Evolutionary conservation across 2,797 vertebrate species (phyloP), one percentile per base, ranked within the genome.

Genomic region (Oryzias dopingdopingensis): DNA sequence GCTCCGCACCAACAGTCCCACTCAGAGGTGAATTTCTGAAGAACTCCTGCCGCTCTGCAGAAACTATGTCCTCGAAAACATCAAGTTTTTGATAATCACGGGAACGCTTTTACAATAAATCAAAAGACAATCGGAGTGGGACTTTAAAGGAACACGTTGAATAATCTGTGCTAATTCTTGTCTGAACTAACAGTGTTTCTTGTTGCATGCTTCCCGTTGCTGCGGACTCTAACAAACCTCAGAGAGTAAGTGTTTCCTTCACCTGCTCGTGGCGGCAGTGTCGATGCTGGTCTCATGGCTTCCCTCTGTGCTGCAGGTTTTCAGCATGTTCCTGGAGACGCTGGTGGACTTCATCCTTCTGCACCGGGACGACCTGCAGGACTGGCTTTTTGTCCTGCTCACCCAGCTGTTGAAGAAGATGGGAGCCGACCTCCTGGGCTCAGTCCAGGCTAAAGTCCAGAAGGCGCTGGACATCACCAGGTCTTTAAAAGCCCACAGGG

Each of bases 371-470:
- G 96, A 98, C 70, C 87, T 98, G 77, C 96, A 96, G 87, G 96
- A 98, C 77, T 98, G 96, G 96, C 93, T 98, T 18, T 97, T 97
- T 63, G 93, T 98, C 64, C 92, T 98, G 52, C 94, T 98, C 83
- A 98, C 96, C 5, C 96, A 98, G 87, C 89, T 98, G 79, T 90
- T 98, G 45, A 98, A 98, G 91, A 98, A 98, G 80, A 97, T 97
- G 95, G 96, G 96, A 2, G 96, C 96, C 15, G 96, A 98, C 82
- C 91, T 98, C 80, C 87, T 98, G 68, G 96, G 95, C 55, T 98
- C 96, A 4, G 96, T 98, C 52, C 96, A 98, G 84, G 95, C 96
- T 2, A 98, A 98, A 86, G 96, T 98, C 64, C 96, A 98, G 77
- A 97, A 96, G 85, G 96, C 95, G 59, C 89, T 98, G 50, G 96